phyloP scores from a whole-genome alignment of 2,113 vertebrate genomes.

The Oplegnathus fasciatus region DNA sequence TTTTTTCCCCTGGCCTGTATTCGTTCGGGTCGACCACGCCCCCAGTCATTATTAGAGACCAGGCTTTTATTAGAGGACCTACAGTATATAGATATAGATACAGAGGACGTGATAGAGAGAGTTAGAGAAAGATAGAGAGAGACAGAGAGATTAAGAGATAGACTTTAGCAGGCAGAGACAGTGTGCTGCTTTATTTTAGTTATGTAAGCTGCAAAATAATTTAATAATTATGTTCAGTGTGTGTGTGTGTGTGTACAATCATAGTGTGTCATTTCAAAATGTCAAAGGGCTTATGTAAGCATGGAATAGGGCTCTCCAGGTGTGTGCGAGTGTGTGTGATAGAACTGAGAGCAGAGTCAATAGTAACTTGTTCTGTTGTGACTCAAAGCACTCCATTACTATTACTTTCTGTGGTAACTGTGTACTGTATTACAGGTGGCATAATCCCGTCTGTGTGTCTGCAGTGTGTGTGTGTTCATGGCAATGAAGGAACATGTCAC shows the following conservation, averaged over 20 bases:
- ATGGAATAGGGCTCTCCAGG: not conserved
- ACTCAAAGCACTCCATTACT: not conserved
- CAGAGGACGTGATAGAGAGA: too few relatives aligned
- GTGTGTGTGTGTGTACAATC: constrained; percentile 6
- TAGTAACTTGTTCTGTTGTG: not conserved
- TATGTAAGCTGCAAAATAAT: constrained; percentile 34
- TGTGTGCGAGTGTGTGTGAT: not conserved
- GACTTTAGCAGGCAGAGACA: not conserved
- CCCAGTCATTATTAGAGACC: too few relatives aligned
- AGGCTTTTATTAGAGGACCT: too few relatives aligned
- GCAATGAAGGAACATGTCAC: too few relatives aligned
- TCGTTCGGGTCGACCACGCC: too few relatives aligned
- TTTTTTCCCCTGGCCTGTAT: too few relatives aligned
- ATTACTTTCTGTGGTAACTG: not conserved
- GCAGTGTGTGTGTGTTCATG: too few relatives aligned
- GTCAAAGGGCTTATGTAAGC: constrained; percentile 44
- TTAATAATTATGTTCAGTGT: constrained; percentile 25
- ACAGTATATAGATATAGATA: too few relatives aligned
- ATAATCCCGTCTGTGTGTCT: too few relatives aligned
- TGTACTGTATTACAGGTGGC: not conserved
- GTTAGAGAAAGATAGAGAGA: not conserved
- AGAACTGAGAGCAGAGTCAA: not conserved
- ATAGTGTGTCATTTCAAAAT: constrained; percentile 31
- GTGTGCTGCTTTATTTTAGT: constrained; percentile 18
- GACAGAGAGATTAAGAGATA: not conserved